phyloP scores from a whole-genome alignment of 2,797 vertebrate genomes.

The Urocyon cinereoargenteus region DNA sequence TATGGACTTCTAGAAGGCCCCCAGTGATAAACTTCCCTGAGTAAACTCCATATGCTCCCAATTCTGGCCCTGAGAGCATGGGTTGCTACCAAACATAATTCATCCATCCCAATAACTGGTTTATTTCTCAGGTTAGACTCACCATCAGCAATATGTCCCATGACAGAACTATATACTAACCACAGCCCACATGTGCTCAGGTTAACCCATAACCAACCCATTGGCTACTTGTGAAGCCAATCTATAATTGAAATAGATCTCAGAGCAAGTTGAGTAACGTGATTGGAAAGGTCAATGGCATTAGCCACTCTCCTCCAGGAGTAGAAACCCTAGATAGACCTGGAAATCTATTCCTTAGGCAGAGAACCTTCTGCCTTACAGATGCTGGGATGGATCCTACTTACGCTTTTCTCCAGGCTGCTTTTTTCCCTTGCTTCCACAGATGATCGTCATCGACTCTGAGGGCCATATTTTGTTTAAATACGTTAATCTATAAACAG shows the following conservation, averaged over 20 bases:
- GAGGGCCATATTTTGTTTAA: not conserved
- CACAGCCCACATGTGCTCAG: not conserved
- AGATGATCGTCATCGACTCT: not conserved
- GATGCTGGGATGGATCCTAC: not conserved
- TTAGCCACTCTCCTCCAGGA: not conserved
- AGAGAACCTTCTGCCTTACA: not conserved
- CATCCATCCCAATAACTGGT: not conserved
- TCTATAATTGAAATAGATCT: not conserved
- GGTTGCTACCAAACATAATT: not conserved
- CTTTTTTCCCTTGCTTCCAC: not conserved
- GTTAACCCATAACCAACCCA: not conserved
- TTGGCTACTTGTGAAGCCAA: not conserved
- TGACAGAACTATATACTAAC: not conserved
- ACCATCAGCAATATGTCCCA: not conserved
- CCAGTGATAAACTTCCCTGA: not conserved
- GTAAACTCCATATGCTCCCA: not conserved
- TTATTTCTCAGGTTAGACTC: slow-evolving; percentile 17
- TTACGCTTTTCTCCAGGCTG: not conserved
- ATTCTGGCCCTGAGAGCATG: not conserved
- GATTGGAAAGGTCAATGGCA: not conserved
- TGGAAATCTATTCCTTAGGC: not conserved
- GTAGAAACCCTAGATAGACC: not conserved
- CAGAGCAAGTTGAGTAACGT: not conserved
- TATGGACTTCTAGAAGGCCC: not conserved
- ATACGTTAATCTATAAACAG: not conserved